Evolutionary conservation across 2,113 vertebrate genomes (phyloP), one percentile per base, ranked within the genome.

Genomic region (Eulacestoma nigropectus): DNA sequence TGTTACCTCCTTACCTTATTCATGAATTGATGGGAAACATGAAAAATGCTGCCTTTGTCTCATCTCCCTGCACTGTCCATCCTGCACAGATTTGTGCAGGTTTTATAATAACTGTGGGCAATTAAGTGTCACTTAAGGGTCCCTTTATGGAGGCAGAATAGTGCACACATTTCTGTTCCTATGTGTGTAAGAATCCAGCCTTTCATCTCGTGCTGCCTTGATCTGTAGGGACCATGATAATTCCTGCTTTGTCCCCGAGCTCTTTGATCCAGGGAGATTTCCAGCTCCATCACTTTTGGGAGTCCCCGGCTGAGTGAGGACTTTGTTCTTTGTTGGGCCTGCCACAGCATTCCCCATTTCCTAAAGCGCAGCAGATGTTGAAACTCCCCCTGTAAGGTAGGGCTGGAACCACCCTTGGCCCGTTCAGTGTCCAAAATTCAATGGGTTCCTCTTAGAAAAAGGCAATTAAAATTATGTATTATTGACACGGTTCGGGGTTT

Each of bases 121-220:
- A 32, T 25, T 18, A 29, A 62, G 8, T 27, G 53, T 33, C 50
- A 46, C 49, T 74, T 87, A 23, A 59, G 16, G 13, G 46, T 49
- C 52, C 22, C 35, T 95, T 69, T 77, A 30, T 25, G 53, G 20
- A 41, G 81, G 23, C 62, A 69, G 53, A 83, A 87, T 23, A 85
- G 14, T 9, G 19, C 33, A 29, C 1, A 87, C 21, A 39, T 77
- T 87, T 87, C 7, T 81, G 74, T 80, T 56, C 39, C 3, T 41
- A 14, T 42, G 26, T 29, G 1, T 53, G 3, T 6, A 49, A 73
- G 55, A 85, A 44, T 16, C 49, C 59, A 83, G 67, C 8, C 82
- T 95, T 96, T 97, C 69, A 93, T 95, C 82, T 93, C 37, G 35
- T 33, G 23, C 4, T 84, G 87, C 62, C 81, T 96, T 85, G 75